Evolutionary conservation across 2,113 vertebrate genomes (phyloP).

Genomic region (Thalassarche chlororhynchos): DNA sequence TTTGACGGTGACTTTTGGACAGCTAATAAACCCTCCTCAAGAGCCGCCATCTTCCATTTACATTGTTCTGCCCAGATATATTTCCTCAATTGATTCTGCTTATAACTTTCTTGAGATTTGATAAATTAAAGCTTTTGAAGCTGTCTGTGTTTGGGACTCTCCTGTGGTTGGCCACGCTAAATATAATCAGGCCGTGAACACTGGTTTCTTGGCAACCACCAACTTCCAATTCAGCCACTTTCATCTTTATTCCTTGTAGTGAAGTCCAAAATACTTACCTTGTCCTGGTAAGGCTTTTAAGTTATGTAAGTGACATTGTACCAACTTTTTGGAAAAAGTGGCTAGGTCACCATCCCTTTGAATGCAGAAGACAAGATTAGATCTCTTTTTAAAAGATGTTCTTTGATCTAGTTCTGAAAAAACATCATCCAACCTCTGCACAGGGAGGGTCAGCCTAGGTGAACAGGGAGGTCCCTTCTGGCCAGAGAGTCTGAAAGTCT

Average conservation of each 20-base stretch:
- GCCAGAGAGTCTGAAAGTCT: neutral
- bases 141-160: neutral
- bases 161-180: neutral
- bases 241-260: slow-evolving; percentile 25
- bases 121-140: slow-evolving; percentile 31
- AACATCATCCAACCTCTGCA: neutral
- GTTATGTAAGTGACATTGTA: slow-evolving; percentile 8
- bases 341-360: neutral
- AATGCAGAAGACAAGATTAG: neutral
- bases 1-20: neutral
- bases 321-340: neutral
- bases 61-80: neutral
- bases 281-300: neutral
- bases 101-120: neutral
- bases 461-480: neutral
- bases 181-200: neutral
- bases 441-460: neutral
- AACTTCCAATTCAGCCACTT: slow-evolving; percentile 13
- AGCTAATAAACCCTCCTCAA: neutral
- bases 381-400: neutral
- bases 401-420: slow-evolving; percentile 20
- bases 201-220: slow-evolving; percentile 5
- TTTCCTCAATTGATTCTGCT: neutral
- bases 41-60: neutral
- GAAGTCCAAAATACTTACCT: slow-evolving; percentile 28